Conservation (phyloP, 2,888 invertebrate species). For the Autographa pulchrina region DNA sequence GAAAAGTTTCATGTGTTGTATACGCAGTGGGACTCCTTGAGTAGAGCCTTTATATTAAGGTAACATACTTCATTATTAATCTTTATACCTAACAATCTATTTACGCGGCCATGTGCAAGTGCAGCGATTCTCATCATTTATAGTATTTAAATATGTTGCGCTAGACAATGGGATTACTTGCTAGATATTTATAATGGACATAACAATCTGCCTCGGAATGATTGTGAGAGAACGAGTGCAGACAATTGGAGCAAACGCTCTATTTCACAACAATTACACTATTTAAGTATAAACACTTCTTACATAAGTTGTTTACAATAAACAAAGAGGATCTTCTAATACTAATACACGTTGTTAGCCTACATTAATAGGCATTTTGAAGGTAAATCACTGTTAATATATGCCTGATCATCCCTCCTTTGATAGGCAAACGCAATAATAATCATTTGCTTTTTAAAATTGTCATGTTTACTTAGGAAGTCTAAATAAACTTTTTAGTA, state of each 20-base stretch:
- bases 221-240: not conserved
- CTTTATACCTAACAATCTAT: not conserved
- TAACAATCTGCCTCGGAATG: not conserved
- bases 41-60: slow-evolving; percentile 67
- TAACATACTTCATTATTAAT: slow-evolving; percentile 41
- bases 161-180: not conserved
- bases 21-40: slow-evolving; percentile 63
- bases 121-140: not conserved
- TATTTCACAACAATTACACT: slow-evolving; percentile 8
- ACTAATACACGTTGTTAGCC: not conserved
- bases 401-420: not conserved
- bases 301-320: slow-evolving; percentile 1
- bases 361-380: not conserved
- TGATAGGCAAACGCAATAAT: too few species aligned
- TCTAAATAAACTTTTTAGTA: not conserved
- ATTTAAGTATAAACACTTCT: not conserved
- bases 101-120: not conserved
- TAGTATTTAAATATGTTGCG: not conserved
- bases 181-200: not conserved
- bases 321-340: not conserved
- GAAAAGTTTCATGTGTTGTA: slow-evolving; percentile 69
- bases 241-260: not conserved
- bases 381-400: not conserved
- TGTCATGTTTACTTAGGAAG: not conserved
- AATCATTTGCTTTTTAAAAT: too few species aligned